Evolutionary conservation across 2,113 vertebrate species (phyloP), one percentile per base, ranked within the genome.

Genomic region (Amphiprion ocellaris): DNA sequence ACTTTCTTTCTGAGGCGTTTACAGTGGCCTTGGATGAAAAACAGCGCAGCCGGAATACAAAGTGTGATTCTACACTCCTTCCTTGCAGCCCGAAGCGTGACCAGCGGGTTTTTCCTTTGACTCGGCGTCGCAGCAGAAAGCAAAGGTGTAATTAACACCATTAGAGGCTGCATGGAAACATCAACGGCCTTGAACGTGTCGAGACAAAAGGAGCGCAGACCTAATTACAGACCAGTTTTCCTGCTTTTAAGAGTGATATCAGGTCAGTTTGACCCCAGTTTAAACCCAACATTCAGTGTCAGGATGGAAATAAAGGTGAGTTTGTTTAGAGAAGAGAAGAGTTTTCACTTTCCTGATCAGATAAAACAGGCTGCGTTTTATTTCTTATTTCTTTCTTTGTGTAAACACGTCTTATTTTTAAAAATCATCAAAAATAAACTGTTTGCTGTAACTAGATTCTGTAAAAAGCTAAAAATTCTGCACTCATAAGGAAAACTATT

Each of bases 21-120:
- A 30, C 15, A 5, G 4, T 24, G 41, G 15, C 50, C 30, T 28
- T 39, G 58, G 60, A 75, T 70, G 21, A 77, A 47, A 61, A 37
- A 37, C 44, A 53, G 30, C 33, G 15, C 28, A 19, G 8, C 11
- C 44, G 39, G 24, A 53, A 33, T 30, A 19, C 30, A 37, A 24
- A 67, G 53, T 39, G 0, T 23, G 46, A 74, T 56, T 62, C 14
- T 39, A 26, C 23, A 5, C 15, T 1, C n/a, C 50, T 30, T 24
- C 26, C 16, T 41, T 49, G 52, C 74, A 5, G 60, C 52, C 10
- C 39, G 10, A 62, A 66, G 67, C 63, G 37, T 66, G 76, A 79
- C 60, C 54, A 53, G 77, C 30, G n/a, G 30, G 46, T 14, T 23
- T 70, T 69, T 67, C 63, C 58, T 70, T 47, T 62, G 47, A 71